phyloP scores from a whole-genome alignment of 2,797 vertebrate genomes.

The Sarcoramphus papa region DNA sequence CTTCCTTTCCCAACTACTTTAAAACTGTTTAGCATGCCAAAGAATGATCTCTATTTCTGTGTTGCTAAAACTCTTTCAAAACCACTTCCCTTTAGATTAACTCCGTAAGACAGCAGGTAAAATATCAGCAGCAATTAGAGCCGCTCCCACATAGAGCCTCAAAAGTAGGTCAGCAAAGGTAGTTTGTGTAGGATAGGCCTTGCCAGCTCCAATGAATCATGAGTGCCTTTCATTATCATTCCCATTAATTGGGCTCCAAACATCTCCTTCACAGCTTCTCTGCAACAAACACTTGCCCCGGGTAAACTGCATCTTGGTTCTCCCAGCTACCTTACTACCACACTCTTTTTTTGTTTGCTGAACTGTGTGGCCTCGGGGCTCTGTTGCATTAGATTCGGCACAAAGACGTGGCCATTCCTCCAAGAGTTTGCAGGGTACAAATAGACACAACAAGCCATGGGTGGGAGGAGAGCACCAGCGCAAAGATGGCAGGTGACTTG shows the following conservation, averaged over 20 bases:
- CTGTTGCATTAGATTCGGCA: not conserved
- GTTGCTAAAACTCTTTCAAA: not conserved
- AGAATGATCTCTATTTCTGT: not conserved
- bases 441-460: not conserved
- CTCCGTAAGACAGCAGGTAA: not conserved
- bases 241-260: not conserved
- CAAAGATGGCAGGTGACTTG: not conserved
- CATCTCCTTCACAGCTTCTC: not conserved
- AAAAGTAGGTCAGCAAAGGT: not conserved
- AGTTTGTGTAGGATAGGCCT: not conserved
- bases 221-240: not conserved
- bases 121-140: not conserved
- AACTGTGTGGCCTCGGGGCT: not conserved
- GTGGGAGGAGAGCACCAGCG: not conserved
- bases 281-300: not conserved
- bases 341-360: not conserved
- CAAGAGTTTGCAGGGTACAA: not conserved
- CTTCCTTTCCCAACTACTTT: not conserved
- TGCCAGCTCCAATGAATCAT: not conserved
- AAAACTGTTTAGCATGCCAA: not conserved
- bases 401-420: not conserved
- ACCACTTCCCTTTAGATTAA: not conserved
- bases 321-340: not conserved
- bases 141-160: not conserved
- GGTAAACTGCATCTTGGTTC: not conserved